Conservation (phyloP, 1,140 invertebrate species). For the Chrysoperla carnea region DNA sequence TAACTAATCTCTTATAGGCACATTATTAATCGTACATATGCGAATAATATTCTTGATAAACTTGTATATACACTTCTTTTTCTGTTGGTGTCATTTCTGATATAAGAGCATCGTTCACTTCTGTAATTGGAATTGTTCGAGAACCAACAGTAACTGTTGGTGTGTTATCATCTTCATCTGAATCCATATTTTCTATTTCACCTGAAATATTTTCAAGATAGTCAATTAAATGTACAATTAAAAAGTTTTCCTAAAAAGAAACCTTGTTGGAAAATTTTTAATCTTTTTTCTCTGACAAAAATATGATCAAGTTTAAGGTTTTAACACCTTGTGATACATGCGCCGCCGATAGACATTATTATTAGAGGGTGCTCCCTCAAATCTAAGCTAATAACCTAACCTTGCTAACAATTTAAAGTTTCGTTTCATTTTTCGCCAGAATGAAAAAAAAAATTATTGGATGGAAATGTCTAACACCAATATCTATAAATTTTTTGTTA, state of each 20-base stretch:
- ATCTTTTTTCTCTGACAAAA: background rate
- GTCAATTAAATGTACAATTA: constrained; percentile 3
- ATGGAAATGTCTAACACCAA: too few relatives aligned
- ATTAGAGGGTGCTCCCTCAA: too few relatives aligned
- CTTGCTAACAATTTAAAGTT: too few relatives aligned
- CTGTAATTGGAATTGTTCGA: constrained; percentile 56
- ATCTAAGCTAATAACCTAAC: too few relatives aligned
- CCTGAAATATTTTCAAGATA: constrained; percentile 24
- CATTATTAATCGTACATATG: constrained; percentile 46
- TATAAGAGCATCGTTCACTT: constrained; percentile 70
- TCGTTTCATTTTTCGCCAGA: too few relatives aligned
- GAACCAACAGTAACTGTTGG: constrained; percentile 69
- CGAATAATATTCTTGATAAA: constrained; percentile 86
- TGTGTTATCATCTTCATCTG: constrained; percentile 58
- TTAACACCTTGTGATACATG: too few relatives aligned
- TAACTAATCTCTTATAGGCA: too few relatives aligned
- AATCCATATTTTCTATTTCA: constrained; percentile 60
- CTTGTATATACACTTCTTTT: constrained; percentile 85
- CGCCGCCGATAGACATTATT: too few relatives aligned
- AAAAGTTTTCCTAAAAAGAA: background rate
- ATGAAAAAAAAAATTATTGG: too few relatives aligned
- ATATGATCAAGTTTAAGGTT: too few relatives aligned
- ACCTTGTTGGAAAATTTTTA: background rate
- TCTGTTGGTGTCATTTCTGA: constrained; percentile 80
- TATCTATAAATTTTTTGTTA: too few relatives aligned